Conservation (phyloP, 2,888 invertebrate genomes). For the Ophraella communa region DNA sequence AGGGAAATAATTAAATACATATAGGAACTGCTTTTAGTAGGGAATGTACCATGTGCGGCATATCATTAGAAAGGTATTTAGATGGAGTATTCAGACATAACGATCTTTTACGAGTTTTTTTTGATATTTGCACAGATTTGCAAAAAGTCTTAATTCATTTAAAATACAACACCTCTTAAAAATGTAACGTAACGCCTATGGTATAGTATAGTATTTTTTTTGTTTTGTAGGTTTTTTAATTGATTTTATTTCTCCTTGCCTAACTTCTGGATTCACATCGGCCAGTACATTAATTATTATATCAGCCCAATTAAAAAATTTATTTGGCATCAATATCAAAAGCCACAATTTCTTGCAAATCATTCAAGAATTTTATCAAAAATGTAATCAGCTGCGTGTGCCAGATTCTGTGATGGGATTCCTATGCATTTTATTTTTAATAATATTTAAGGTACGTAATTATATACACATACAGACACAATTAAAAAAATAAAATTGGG, state of each 20-base stretch:
- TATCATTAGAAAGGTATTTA: too few species aligned
- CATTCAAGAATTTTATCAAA: constrained; percentile 60
- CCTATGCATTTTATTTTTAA: constrained; percentile 69
- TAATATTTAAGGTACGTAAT: constrained; percentile 71
- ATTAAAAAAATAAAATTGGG: too few species aligned
- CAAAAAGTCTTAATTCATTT: too few species aligned
- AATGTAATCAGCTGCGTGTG: constrained; percentile 62
- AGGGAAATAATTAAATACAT: too few species aligned
- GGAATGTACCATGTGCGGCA: too few species aligned
- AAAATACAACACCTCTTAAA: too few species aligned
- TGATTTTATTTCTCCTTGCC: constrained; percentile 82
- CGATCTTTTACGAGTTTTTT: too few species aligned
- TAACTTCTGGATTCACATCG: constrained; percentile 84
- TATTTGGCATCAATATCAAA: constrained; percentile 73
- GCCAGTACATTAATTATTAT: constrained; percentile 83
- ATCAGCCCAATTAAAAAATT: constrained; percentile 76
- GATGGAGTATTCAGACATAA: too few species aligned
- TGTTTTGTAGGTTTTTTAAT: constrained; percentile 75
- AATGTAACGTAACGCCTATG: neutral
- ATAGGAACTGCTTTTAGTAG: too few species aligned
- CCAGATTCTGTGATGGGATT: constrained; percentile 73
- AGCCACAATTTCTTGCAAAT: constrained; percentile 72
- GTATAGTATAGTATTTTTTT: neutral
- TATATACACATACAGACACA: too few species aligned
- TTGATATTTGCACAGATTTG: too few species aligned